phyloP scores from a whole-genome alignment of 2,797 vertebrate genomes.

The Hoplostethus atlanticus region DNA sequence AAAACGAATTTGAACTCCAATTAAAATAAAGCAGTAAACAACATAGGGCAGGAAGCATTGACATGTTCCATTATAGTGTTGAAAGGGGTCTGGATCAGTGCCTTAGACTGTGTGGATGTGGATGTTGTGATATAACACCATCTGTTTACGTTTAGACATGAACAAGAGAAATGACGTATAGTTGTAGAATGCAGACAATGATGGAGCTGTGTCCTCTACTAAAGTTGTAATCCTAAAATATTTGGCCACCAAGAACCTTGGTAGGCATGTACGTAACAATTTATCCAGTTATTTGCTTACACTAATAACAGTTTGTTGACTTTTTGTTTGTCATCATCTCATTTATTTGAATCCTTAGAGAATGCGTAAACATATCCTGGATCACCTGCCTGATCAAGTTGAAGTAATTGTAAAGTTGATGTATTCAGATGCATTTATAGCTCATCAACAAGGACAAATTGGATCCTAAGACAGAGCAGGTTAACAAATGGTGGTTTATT shows the following conservation, averaged over 20 bases:
- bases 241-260: slow-evolving; percentile 1
- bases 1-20: slow-evolving; percentile 22
- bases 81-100: slow-evolving; percentile 74
- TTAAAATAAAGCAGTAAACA: slow-evolving; percentile 32
- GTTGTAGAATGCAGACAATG: slow-evolving; percentile 21
- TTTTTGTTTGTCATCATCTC: slow-evolving; percentile 30
- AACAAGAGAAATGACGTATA: slow-evolving; percentile 34
- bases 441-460: slow-evolving; percentile 11
- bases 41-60: slow-evolving; percentile 15
- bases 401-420: background rate
- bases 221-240: slow-evolving; percentile 17
- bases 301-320: slow-evolving; percentile 7
- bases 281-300: slow-evolving; percentile 2
- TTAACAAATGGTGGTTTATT: slow-evolving; percentile 2
- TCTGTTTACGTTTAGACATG: slow-evolving; percentile 45
- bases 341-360: slow-evolving; percentile 1
- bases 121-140: slow-evolving; percentile 47
- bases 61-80: slow-evolving; percentile 41
- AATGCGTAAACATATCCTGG: too few relatives aligned
- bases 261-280: background rate
- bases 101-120: slow-evolving; percentile 77
- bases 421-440: background rate
- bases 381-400: background rate
- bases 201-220: slow-evolving; percentile 20
- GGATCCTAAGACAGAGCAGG: background rate